Evolutionary conservation across 2,113 vertebrate genomes (phyloP), one percentile per base, ranked within the genome.

Genomic region (Caranx melampygus): DNA sequence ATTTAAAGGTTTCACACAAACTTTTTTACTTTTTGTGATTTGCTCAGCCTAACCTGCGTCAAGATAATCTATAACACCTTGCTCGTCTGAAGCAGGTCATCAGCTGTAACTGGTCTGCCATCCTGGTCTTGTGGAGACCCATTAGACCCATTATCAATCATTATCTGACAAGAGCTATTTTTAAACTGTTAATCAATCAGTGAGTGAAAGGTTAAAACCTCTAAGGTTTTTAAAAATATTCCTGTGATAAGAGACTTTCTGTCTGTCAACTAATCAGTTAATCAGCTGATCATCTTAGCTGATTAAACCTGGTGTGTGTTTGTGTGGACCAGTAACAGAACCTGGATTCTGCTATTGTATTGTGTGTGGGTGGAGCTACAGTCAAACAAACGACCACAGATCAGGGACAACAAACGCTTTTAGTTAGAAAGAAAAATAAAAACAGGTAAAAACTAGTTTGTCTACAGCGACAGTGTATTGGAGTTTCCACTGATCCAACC

Each of bases 361-460:
- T 6, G 20, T 63, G 67, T n/a, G 54, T 57, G 44, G n/a, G 33
- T 68, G 12, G 51, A 72, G 51, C 47, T 6, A 37, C 14, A 87
- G 62, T 72, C 72, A 85, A 35, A 47, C 52, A 89, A 68, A 81
- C 77, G 35, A 79, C 52, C 33, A 81, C 81, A 70, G 15, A 20
- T 80, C 70, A 79, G 86, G 76, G 88, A 89, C 92, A 92, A 90
- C 89, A 92, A 92, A 92, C 78, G 82, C 81, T 90, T 92, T 91
- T 90, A 91, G 87, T 90, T 87, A 89, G 86, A 89, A 92, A 92
- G 63, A 81, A 92, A 80, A 91, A 84, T 86, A 88, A 88, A 88
- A 91, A 87, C 87, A 90, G 86, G 87, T 91, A 91, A 86, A 91
- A 92, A 92, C 91, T 89, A 91, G 85, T 89, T 72, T 70, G 85